phyloP scores from a whole-genome alignment of 1,140 invertebrate species.

The Dreissena rostriformis region DNA sequence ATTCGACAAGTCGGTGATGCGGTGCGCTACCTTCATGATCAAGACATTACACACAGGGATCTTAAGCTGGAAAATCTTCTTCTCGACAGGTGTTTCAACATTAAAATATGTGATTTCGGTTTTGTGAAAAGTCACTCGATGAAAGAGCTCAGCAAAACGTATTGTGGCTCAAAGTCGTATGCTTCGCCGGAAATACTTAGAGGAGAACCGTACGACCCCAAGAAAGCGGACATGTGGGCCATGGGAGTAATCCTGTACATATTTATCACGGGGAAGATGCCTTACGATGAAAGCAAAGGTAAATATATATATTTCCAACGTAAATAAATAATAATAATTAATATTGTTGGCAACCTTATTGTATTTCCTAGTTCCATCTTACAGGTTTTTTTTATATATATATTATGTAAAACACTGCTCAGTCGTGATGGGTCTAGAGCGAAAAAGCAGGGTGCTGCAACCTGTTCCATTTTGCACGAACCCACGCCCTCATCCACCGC shows the following conservation, averaged over 20 bases:
- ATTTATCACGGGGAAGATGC: conserved; percentile 80
- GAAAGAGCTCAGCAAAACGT: conserved; percentile 84
- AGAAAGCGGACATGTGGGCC: conserved; percentile 81
- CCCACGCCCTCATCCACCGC: too few species aligned
- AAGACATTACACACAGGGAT: conserved; percentile 93
- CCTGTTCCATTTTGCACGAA: too few species aligned
- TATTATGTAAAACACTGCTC: too few species aligned
- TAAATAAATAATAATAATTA: too few species aligned
- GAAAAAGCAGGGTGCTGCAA: too few species aligned
- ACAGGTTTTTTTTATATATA: too few species aligned
- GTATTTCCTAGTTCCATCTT: too few species aligned
- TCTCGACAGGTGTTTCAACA: conserved; percentile 89
- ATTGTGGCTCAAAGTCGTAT: conserved; percentile 87
- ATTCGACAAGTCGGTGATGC: conserved; percentile 82
- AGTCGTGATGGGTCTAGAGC: too few species aligned
- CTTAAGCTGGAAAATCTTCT: conserved; percentile 95
- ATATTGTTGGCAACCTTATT: too few species aligned
- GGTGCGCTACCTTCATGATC: conserved; percentile 91
- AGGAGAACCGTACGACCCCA: conserved; percentile 81
- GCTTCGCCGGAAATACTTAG: conserved; percentile 87
- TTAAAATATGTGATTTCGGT: conserved; percentile 95
- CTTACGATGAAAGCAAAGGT: conserved; percentile 80
- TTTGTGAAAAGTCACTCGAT: conserved; percentile 83
- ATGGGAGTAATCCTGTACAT: conserved; percentile 81
- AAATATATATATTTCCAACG: too few species aligned